phyloP scores from a whole-genome alignment of 2,888 invertebrate genomes.

The Leptarthrus brevirostris region DNA sequence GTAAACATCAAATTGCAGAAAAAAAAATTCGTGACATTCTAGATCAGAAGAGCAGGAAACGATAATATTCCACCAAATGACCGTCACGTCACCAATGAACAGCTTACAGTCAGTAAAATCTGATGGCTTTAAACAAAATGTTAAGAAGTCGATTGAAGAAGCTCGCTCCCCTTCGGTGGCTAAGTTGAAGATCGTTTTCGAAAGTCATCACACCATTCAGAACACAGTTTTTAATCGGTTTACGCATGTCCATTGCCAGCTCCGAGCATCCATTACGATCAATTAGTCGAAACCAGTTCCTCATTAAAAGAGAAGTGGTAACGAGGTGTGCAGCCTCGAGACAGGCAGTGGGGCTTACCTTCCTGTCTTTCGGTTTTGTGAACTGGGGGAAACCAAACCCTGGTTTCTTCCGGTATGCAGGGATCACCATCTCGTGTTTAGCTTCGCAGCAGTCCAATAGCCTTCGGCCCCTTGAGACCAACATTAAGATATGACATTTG shows the following conservation, averaged over 20 bases:
- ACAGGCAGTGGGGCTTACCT: background rate
- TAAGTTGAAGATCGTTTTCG: background rate
- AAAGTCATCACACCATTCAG: slow-evolving; percentile 28
- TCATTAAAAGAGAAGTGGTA: slow-evolving; percentile 38
- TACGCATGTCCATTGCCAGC: slow-evolving; percentile 45
- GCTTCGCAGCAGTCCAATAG: background rate
- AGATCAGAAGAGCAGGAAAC: no score
- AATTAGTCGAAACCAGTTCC: slow-evolving; percentile 50
- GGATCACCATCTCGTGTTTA: background rate
- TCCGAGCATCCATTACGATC: slow-evolving; percentile 48
- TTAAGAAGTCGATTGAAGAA: background rate
- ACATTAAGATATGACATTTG: slow-evolving; percentile 49
- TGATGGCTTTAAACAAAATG: background rate
- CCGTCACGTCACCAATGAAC: no score
- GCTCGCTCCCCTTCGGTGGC: background rate
- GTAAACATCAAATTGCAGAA: no score
- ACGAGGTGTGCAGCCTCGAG: slow-evolving; percentile 22
- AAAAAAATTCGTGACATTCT: no score
- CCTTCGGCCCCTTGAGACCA: background rate
- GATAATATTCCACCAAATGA: no score
- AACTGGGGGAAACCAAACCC: background rate
- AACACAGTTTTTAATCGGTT: slow-evolving; percentile 48
- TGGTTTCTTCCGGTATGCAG: background rate
- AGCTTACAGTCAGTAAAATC: no score
- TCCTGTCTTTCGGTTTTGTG: background rate